These are phyloP conservation scores for Odontamblyopus lacepedii DNA, from an alignment of 2,797 vertebrate species.

Conservation along the genomic window DNA sequence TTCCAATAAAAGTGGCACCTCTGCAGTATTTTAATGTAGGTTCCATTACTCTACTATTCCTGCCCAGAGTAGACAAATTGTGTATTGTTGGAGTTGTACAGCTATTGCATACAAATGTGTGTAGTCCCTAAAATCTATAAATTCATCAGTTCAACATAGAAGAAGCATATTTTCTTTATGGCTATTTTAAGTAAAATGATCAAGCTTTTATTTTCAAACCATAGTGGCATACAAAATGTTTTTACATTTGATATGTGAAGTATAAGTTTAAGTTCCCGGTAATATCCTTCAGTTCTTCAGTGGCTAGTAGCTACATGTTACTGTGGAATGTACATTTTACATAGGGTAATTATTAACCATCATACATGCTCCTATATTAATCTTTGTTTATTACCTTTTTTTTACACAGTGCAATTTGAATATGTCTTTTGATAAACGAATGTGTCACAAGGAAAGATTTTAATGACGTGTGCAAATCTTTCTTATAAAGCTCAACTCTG, in stretches of 20 bases:
- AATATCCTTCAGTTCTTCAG: constrained; percentile 31
- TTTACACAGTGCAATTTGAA: constrained; percentile 18
- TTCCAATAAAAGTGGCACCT: not conserved
- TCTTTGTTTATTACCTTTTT: not conserved
- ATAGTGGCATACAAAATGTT: too few species aligned
- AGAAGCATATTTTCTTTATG: too few species aligned
- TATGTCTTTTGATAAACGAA: constrained; percentile 15
- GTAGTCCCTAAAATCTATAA: too few species aligned
- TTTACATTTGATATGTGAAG: not conserved
- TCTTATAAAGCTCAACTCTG: constrained; percentile 39
- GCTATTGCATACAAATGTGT: not conserved
- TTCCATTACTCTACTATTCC: constrained; percentile 3
- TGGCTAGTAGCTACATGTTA: constrained; percentile 17
- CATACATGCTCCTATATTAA: constrained; percentile 34
- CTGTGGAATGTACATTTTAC: constrained; percentile 53
- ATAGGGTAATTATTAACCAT: constrained; percentile 62
- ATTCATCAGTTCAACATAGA: too few species aligned
- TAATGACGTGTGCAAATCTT: constrained; percentile 28
- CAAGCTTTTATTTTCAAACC: too few species aligned
- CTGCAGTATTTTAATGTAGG: not conserved
- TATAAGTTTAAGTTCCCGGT: constrained; percentile 18
- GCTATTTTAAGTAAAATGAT: too few species aligned
- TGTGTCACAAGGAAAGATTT: constrained; percentile 29
- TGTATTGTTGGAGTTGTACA: not conserved
- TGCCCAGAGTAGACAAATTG: not conserved